These are phyloP conservation scores for Psittacula cyanocephala DNA, from an alignment of 2,113 vertebrate genomes.

Conservation along the genomic window DNA sequence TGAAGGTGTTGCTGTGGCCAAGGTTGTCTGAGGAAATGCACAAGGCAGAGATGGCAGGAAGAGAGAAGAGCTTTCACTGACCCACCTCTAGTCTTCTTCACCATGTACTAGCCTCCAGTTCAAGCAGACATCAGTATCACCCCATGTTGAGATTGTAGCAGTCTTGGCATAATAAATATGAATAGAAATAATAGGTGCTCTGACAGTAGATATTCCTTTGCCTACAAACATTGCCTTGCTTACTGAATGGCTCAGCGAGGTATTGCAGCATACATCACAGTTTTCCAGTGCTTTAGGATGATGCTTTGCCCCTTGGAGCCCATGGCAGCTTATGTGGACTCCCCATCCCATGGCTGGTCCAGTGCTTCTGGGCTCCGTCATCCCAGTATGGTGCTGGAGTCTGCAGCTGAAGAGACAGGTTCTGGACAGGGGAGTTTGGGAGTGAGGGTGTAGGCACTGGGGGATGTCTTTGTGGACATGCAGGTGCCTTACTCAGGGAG, in stretches of 20 bases:
- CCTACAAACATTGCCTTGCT: not conserved
- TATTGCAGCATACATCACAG: not conserved
- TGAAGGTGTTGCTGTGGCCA: not conserved
- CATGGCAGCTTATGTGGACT: fast-evolving
- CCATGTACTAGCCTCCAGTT: not conserved
- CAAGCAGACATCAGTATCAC: constrained; percentile 5
- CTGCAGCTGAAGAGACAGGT: not conserved
- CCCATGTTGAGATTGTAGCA: not conserved
- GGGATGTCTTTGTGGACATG: not conserved
- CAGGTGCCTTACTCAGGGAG: not conserved
- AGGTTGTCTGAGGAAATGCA: not conserved
- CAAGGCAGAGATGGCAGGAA: constrained; percentile 3
- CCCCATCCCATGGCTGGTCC: not conserved
- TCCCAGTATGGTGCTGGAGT: not conserved
- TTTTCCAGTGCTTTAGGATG: not conserved
- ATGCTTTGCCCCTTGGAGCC: not conserved
- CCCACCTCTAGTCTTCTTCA: constrained; percentile 31
- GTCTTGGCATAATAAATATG: constrained; percentile 40
- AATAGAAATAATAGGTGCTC: constrained; percentile 16
- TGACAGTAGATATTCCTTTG: not conserved
- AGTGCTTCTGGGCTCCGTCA: not conserved
- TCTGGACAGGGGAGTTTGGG: not conserved
- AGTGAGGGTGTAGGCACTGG: not conserved
- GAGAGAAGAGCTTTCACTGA: not conserved
- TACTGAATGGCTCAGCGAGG: not conserved